Base-by-base conservation (phyloP, 1,140 invertebrate species). In the Drosophila ogumai region DNA sequence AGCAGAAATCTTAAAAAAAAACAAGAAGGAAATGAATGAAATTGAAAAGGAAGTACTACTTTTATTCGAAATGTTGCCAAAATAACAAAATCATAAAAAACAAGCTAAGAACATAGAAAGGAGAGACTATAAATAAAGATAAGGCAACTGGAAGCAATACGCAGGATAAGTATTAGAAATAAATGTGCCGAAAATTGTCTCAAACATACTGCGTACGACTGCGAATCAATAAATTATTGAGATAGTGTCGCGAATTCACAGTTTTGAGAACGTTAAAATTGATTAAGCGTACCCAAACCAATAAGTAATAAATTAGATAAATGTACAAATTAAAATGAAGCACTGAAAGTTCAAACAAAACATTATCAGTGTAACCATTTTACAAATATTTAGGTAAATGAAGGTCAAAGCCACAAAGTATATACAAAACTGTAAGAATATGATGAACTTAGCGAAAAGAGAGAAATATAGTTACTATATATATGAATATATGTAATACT, bases 371-470 rank as follows among this genome's bases (percentile, higher is more conserved):
- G 36, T 36, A 54, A 8, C 12, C n/a, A 36, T 57, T 57, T 78
- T 22, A 41, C 41, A 57, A 41, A 82, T 79, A 66, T 58, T 88
- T 87, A 80, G 84, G 84, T 87, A 87, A 87, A 84, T 87, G 82
- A 87, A 88, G 84, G 68, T 71, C 40, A 65, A 69, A 75, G 17
- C 25, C 60, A 60, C 49, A 47, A 46, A 50, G 12, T 25, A 44
- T 49, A 31, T 17, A 34, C 19, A 50, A 22, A 73, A 54, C 7
- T 17, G 17, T 50, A 31, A 71, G 68, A 10, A 49, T 15, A 65
- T 68, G 56, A 22, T 32, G 74, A 68, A 31, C 61, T 76, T 55
- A 58, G 52, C 65, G 60, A 54, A 46, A n/a, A 25, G 32, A 8
- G 8, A 9, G 36, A 38, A 28, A 3, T 41, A 17, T 56, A 19